phyloP scores from a whole-genome alignment of 2,797 vertebrate genomes.

The Molossus alvarezi region DNA sequence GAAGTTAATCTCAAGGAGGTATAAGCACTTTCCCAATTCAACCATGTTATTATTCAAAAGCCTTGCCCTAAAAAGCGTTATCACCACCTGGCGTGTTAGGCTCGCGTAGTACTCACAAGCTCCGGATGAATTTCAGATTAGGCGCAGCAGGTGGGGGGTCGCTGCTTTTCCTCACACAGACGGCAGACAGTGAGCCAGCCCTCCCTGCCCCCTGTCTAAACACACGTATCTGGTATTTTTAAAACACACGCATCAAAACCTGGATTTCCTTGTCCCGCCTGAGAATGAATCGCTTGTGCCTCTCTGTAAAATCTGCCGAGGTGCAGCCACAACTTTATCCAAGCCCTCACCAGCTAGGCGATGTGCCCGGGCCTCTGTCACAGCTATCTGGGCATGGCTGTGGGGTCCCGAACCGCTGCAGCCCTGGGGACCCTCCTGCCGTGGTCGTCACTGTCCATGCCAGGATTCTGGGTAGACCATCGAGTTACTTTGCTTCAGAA shows the following conservation, averaged over 20 bases:
- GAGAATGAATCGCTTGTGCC: neutral
- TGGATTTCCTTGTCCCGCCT: neutral
- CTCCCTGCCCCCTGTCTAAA: neutral
- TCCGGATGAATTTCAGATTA: neutral
- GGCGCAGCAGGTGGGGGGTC: no score
- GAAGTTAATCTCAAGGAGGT: conserved; percentile 26
- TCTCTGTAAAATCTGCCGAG: neutral
- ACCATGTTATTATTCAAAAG: neutral
- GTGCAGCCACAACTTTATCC: neutral
- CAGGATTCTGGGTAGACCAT: neutral
- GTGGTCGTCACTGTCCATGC: neutral
- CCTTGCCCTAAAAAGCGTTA: neutral
- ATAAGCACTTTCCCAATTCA: neutral
- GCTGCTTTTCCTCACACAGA: neutral
- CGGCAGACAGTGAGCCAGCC: neutral
- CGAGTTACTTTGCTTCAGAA: neutral
- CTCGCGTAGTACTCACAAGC: neutral
- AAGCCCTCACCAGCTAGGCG: neutral
- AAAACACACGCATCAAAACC: neutral
- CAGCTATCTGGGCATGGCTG: neutral
- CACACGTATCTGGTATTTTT: neutral
- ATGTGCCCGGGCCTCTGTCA: neutral
- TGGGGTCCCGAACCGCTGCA: no score
- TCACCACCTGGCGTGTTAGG: neutral
- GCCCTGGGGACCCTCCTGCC: neutral